phyloP scores from a whole-genome alignment of 2,113 vertebrate species.

The human (Homo sapiens) region DNA sequence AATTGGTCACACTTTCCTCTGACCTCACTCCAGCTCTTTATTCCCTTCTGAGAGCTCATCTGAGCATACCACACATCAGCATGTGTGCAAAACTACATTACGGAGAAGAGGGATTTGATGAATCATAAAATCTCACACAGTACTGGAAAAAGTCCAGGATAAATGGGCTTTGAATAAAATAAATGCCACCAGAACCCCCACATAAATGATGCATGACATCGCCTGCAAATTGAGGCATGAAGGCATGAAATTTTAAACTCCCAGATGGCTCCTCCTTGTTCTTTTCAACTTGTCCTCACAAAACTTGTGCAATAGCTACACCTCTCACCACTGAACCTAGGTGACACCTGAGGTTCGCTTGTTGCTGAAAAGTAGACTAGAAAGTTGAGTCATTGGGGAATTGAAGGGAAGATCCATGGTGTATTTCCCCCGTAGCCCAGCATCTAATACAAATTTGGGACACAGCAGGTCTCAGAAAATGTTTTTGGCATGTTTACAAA shows the following conservation, averaged over 20 bases:
- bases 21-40: not conserved
- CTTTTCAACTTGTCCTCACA: conserved; percentile 47
- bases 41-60: not conserved
- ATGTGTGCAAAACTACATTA: conserved; percentile 5
- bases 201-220: conserved; percentile 69
- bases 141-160: conserved; percentile 45
- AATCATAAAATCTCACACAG: conserved; percentile 60
- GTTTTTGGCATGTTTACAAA: not conserved
- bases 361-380: not conserved
- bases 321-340: not conserved
- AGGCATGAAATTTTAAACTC: conserved; percentile 65
- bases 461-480: not conserved
- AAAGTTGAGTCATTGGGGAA: not conserved
- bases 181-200: conserved; percentile 48
- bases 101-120: conserved; percentile 54
- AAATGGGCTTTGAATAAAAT: conserved; percentile 73
- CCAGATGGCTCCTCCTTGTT: conserved; percentile 51
- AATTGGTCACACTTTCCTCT: not conserved
- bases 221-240: conserved; percentile 57
- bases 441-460: not conserved
- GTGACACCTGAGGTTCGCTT: not conserved
- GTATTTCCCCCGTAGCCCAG: not conserved
- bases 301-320: not conserved
- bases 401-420: not conserved
- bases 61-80: not conserved